Conservation (phyloP, 1,140 invertebrate genomes). For the Cardiocondyla obscurior region DNA sequence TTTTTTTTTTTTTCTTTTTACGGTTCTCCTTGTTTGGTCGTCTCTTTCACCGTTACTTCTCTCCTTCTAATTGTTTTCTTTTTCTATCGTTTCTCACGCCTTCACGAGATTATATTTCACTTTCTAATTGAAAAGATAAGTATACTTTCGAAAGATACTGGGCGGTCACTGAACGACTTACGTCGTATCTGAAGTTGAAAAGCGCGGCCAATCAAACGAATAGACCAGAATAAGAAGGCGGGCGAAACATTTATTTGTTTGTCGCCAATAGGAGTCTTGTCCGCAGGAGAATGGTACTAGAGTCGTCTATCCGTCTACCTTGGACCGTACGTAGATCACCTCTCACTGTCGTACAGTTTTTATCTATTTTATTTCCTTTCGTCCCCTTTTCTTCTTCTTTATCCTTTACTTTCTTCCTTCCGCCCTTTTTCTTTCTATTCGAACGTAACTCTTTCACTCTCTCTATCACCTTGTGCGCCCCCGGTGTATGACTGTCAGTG, state of each 20-base stretch:
- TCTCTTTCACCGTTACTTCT: neutral
- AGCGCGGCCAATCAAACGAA: slow-evolving; percentile 19
- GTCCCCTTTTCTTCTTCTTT: slow-evolving; percentile 37
- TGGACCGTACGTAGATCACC: slow-evolving; percentile 72
- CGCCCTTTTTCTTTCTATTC: slow-evolving; percentile 3
- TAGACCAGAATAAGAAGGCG: slow-evolving; percentile 43
- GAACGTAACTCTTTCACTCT: slow-evolving; percentile 57
- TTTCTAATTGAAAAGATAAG: slow-evolving; percentile 44
- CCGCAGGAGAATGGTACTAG: slow-evolving; percentile 76
- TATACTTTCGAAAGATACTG: slow-evolving; percentile 78
- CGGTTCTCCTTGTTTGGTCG: neutral
- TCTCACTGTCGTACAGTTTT: slow-evolving; percentile 58
- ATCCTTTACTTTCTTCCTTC: slow-evolving; percentile 25
- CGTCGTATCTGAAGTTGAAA: slow-evolving; percentile 63
- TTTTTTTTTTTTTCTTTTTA: neutral
- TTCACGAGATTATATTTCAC: neutral
- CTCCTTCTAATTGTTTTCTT: neutral
- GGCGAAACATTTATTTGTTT: slow-evolving; percentile 66
- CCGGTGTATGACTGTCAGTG: slow-evolving; percentile 66
- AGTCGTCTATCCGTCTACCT: slow-evolving; percentile 71
- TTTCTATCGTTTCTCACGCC: neutral
- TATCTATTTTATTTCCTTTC: slow-evolving; percentile 59
- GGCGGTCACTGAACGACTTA: slow-evolving; percentile 79
- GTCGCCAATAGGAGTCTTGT: slow-evolving; percentile 79
- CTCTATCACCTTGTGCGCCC: slow-evolving; percentile 59